Evolutionary conservation across 2,888 invertebrate species (phyloP).

Genomic region (Cyaniris semiargus): DNA sequence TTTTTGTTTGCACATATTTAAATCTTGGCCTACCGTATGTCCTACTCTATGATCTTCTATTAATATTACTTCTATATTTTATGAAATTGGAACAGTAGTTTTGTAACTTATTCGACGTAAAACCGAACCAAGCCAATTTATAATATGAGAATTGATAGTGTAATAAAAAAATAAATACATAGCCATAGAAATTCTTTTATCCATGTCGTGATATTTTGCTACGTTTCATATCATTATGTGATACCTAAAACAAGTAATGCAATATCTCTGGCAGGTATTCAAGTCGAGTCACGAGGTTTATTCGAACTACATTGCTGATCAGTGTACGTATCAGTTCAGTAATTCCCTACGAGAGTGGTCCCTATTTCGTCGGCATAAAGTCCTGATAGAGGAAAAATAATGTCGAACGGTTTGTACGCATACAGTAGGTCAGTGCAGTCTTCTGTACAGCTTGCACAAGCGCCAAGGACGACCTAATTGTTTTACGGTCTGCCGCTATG

Average conservation of each 20-base stretch:
- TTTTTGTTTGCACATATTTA: not conserved
- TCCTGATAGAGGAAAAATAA: not conserved
- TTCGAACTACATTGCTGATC: constrained; percentile 8
- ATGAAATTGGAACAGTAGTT: not conserved
- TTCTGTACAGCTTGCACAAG: constrained; percentile 50
- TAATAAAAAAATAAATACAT: not conserved
- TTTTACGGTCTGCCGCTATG: constrained; percentile 58
- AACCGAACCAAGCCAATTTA: not conserved
- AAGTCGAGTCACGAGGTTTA: not conserved
- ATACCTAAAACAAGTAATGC: not conserved
- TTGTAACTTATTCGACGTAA: not conserved
- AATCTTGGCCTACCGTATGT: too few species aligned
- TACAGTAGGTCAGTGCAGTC: constrained; percentile 36
- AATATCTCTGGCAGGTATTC: not conserved
- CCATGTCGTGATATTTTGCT: not conserved
- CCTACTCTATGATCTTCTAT: too few species aligned
- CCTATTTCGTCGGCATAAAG: not conserved
- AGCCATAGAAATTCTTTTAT: not conserved
- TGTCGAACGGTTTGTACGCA: not conserved
- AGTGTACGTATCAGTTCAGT: constrained; percentile 1
- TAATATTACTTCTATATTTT: not conserved
- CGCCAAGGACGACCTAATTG: constrained; percentile 57
- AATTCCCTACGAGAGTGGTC: not conserved
- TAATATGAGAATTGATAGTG: too few species aligned
- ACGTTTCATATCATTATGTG: too few species aligned